These are phyloP conservation scores for Noctua janthina DNA, from an alignment of 2,888 invertebrate genomes.

Conservation along the genomic window DNA sequence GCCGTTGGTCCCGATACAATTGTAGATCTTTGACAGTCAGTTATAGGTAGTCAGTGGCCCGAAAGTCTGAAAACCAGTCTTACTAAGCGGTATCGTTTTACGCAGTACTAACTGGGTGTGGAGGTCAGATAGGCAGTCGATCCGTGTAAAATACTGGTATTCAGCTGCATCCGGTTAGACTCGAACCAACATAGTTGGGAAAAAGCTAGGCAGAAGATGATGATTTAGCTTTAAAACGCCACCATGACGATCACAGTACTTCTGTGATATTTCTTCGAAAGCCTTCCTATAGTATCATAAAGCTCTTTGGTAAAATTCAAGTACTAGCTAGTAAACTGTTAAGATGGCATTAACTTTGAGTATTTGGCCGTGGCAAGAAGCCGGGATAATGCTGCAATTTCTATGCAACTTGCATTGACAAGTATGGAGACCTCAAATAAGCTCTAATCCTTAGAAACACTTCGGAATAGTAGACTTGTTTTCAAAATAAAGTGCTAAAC, in stretches of 20 bases:
- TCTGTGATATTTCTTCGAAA: not conserved
- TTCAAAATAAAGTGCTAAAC: not conserved
- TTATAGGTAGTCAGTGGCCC: too few relatives aligned
- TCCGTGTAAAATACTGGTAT: not conserved
- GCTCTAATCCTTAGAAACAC: not conserved
- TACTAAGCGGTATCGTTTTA: not conserved
- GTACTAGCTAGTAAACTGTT: not conserved
- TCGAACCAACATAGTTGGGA: not conserved
- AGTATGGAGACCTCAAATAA: not conserved
- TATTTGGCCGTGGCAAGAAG: slow-evolving; percentile 26
- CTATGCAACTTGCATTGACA: slow-evolving; percentile 23
- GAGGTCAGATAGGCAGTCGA: not conserved
- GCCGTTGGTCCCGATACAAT: not conserved
- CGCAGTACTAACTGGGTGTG: not conserved
- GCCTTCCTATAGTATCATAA: not conserved
- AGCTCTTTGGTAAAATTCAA: not conserved
- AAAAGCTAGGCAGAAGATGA: not conserved
- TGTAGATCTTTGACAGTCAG: too few relatives aligned
- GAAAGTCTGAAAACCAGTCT: not conserved
- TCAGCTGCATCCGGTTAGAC: not conserved
- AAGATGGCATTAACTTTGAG: slow-evolving; percentile 39
- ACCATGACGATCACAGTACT: not conserved
- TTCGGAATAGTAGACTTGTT: not conserved
- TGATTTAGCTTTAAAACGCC: not conserved
- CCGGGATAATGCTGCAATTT: slow-evolving; percentile 34